A percentile compares a stretch with the other conserved stretches of the same genome.
Evolutionary conservation across 2,797 vertebrate species (phyloP).

Genomic region (Spondyliosoma cantharus): DNA sequence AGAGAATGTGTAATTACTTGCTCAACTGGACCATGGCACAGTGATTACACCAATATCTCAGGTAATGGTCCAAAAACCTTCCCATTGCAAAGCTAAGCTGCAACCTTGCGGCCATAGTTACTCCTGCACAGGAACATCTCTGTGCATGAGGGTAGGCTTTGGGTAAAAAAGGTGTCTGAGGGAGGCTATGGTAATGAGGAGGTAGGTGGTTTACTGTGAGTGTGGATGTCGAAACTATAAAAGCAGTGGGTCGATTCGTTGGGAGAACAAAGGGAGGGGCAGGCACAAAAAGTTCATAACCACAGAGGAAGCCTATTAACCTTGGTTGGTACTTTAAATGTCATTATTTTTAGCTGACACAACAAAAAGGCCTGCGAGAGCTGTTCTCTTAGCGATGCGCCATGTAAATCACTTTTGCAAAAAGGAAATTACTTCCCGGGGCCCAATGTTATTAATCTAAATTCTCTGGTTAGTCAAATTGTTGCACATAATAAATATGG

Average conservation of each 20-base stretch:
- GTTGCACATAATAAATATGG: conserved; percentile 96
- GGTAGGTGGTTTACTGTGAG: conserved; percentile 60
- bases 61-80: conserved; percentile 71
- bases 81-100: conserved; percentile 42
- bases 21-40: conserved; percentile 75
- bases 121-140: conserved; percentile 47
- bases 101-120: conserved; percentile 28
- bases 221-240: conserved; percentile 72
- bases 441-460: conserved; percentile 98
- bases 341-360: conserved; percentile 98
- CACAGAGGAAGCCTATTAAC: conserved; percentile 97
- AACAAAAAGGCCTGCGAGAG: conserved; percentile 88
- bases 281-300: conserved; percentile 86
- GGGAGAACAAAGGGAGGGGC: conserved; percentile 73
- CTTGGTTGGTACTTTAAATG: conserved; percentile 97
- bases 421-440: conserved; percentile 98
- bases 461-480: conserved; percentile 97
- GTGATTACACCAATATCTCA: conserved; percentile 74
- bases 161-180: conserved; percentile 30
- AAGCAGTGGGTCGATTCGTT: conserved; percentile 71
- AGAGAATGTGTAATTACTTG: conserved; percentile 76
- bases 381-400: conserved; percentile 91
- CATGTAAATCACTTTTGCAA: conserved; percentile 98
- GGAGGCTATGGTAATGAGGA: conserved; percentile 44
- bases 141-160: conserved; percentile 16